phyloP scores from a whole-genome alignment of 1,140 invertebrate genomes.

The Eumaeus atala region DNA sequence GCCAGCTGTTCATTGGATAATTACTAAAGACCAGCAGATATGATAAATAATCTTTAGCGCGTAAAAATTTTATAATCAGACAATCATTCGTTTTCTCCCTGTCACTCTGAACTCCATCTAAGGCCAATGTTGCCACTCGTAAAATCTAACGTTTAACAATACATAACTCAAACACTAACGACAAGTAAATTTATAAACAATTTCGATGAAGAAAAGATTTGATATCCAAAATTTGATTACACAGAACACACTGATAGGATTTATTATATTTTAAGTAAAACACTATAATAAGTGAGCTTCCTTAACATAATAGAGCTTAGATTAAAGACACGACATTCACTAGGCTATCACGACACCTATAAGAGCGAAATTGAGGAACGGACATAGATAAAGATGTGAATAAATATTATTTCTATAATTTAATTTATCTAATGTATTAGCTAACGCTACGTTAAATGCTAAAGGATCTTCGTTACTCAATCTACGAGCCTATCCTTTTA shows the following conservation, averaged over 20 bases:
- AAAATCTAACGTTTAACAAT: slow-evolving; percentile 20
- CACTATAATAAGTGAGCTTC: slow-evolving; percentile 54
- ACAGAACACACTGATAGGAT: slow-evolving; percentile 44
- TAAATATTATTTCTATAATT: slow-evolving; percentile 51
- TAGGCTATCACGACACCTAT: slow-evolving; percentile 70
- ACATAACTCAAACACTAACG: slow-evolving; percentile 15
- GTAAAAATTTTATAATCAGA: neutral
- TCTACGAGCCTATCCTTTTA: slow-evolving; percentile 2
- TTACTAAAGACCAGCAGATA: neutral
- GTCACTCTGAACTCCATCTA: slow-evolving; percentile 9
- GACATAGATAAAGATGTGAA: slow-evolving; percentile 65
- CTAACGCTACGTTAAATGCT: slow-evolving; percentile 43
- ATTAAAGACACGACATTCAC: slow-evolving; percentile 61
- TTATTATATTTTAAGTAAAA: slow-evolving; percentile 40
- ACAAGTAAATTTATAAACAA: slow-evolving; percentile 13
- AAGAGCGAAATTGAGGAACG: slow-evolving; percentile 70
- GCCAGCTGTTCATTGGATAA: too few species aligned
- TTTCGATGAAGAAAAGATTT: slow-evolving; percentile 27
- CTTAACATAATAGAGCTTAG: slow-evolving; percentile 39
- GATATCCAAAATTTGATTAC: slow-evolving; percentile 26
- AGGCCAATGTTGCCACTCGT: slow-evolving; percentile 13
- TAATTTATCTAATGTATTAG: slow-evolving; percentile 39
- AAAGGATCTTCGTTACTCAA: slow-evolving; percentile 26
- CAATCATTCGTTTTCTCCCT: slow-evolving; percentile 8
- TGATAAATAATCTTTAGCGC: neutral